Conservation (phyloP, 2,888 invertebrate genomes). For the Pyralis farinalis region DNA sequence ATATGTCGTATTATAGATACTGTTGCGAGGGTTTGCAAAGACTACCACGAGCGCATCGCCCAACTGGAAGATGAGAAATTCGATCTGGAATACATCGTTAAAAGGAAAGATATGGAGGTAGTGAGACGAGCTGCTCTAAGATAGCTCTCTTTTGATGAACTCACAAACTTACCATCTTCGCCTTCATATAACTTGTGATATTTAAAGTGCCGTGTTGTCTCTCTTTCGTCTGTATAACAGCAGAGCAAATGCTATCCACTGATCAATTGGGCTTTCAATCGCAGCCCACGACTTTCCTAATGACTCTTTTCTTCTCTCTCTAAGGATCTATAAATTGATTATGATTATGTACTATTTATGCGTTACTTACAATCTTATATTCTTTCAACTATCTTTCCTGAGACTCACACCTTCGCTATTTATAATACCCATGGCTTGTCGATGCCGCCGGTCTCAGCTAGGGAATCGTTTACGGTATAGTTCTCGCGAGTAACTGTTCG, state of each 20-base stretch:
- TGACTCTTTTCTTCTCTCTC: constrained; percentile 46
- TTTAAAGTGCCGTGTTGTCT: constrained; percentile 68
- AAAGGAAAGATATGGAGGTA: constrained; percentile 99
- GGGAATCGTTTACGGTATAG: constrained; percentile 22
- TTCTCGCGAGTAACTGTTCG: constrained; percentile 54
- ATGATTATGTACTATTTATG: constrained; percentile 38
- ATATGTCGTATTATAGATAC: constrained; percentile 84
- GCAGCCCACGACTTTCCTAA: constrained; percentile 54
- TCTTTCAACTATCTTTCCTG: constrained; percentile 51
- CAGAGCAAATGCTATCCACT: constrained; percentile 47
- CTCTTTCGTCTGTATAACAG: constrained; percentile 63
- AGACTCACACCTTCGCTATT: constrained; percentile 57
- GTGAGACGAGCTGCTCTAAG: constrained; percentile 65
- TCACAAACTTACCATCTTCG: constrained; percentile 66
- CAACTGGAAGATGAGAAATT: constrained; percentile 96
- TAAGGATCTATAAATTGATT: constrained; percentile 61
- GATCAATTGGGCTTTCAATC: constrained; percentile 38
- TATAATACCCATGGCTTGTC: constrained; percentile 47
- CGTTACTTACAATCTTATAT: constrained; percentile 45
- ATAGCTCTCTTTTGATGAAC: constrained; percentile 61
- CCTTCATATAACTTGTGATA: constrained; percentile 54
- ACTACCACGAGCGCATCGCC: constrained; percentile 93
- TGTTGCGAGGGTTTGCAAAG: constrained; percentile 88
- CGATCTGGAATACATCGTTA: constrained; percentile 99
- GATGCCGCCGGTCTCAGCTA: constrained; percentile 30